Evolutionary conservation across 2,113 vertebrate species (phyloP).

Genomic region (Mobula birostris): DNA sequence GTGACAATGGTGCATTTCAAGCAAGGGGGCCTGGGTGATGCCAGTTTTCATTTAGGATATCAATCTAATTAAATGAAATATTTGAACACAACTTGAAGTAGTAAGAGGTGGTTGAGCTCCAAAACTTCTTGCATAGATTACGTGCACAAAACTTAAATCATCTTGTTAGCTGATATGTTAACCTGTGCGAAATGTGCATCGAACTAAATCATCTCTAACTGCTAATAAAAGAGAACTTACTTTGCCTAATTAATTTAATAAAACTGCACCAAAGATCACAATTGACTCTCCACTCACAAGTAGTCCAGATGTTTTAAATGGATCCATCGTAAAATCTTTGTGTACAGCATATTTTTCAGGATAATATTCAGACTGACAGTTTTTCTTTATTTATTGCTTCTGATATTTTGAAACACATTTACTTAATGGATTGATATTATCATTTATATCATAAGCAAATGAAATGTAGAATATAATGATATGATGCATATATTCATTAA

Average conservation of each 20-base stretch:
- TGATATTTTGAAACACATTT: constrained; percentile 82
- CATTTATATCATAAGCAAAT: constrained; percentile 62
- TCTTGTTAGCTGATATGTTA: not conserved
- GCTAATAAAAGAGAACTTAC: not conserved
- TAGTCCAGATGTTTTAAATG: constrained; percentile 47
- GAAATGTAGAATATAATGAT: constrained; percentile 74
- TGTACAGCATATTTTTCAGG: constrained; percentile 62
- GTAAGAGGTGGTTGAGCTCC: not conserved
- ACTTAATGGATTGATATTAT: constrained; percentile 87
- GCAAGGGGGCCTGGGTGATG: not conserved
- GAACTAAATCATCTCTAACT: not conserved
- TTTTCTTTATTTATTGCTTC: constrained; percentile 76
- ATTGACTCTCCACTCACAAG: not conserved
- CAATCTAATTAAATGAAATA: not conserved
- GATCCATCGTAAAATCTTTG: constrained; percentile 69
- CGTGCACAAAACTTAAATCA: not conserved
- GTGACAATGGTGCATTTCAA: not conserved
- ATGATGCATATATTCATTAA: constrained; percentile 81
- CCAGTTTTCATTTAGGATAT: not conserved
- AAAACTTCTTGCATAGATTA: not conserved
- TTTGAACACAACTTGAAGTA: not conserved
- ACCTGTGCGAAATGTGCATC: not conserved
- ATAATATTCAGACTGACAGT: constrained; percentile 60
- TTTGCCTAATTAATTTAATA: not conserved
- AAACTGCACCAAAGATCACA: not conserved